Conservation (phyloP, 30 jellyfish, hydroid and myxozoan species). For the Aurelia aurita region DNA sequence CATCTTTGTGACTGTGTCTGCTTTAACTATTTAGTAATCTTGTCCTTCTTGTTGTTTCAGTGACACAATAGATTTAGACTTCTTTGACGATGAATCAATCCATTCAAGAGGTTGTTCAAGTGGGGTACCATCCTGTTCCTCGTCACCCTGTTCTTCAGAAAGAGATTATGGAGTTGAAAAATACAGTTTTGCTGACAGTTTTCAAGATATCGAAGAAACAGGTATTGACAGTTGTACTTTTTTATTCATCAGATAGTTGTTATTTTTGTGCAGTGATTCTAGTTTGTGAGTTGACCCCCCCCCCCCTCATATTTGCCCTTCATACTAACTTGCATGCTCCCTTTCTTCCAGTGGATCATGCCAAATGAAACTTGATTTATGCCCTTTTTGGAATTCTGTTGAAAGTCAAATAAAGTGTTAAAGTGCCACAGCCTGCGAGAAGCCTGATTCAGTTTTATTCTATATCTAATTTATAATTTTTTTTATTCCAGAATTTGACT, state of each 20-base stretch:
- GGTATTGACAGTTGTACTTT: slow-evolving; percentile 2
- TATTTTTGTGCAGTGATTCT: too few relatives aligned
- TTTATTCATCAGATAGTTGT: too few relatives aligned
- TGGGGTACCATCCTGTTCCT: slow-evolving; percentile 70
- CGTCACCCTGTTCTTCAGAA: slow-evolving; percentile 73
- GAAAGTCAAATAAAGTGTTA: too few relatives aligned
- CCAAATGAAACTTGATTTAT: too few relatives aligned
- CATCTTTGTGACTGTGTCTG: too few relatives aligned
- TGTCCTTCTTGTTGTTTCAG: slow-evolving; percentile 2
- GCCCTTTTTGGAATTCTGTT: too few relatives aligned
- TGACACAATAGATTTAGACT: slow-evolving; percentile 24
- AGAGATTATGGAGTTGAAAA: slow-evolving; percentile 58
- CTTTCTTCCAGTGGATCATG: too few relatives aligned
- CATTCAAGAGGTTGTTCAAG: slow-evolving; percentile 45
- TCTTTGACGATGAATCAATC: slow-evolving; percentile 20
- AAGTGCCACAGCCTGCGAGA: too few relatives aligned
- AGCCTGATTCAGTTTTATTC: too few relatives aligned
- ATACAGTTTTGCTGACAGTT: slow-evolving; percentile 32
- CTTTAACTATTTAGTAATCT: not conserved
- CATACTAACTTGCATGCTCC: too few relatives aligned
- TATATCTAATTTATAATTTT: not conserved
- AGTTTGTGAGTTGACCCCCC: too few relatives aligned
- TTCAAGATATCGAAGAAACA: slow-evolving; percentile 24
- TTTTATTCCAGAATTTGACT: slow-evolving; percentile 25
- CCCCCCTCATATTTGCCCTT: too few relatives aligned